Percentiles rank a stretch among this genome's conserved stretches.
Conservation (phyloP, 2,888 invertebrate genomes). For the Philonicus albiceps region DNA sequence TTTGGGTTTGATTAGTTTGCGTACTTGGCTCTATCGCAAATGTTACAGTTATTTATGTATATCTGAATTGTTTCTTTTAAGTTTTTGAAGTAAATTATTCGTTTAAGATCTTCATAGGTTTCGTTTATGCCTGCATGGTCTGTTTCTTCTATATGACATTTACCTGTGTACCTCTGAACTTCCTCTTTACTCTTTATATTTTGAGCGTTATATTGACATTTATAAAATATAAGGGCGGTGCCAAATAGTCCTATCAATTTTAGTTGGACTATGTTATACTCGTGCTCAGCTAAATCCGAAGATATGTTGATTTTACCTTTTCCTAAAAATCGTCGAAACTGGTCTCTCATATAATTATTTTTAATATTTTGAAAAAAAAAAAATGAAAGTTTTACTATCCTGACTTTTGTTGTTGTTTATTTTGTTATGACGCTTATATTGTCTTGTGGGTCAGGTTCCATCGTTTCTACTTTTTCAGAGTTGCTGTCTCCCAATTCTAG, state of each 20-base stretch:
- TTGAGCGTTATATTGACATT: neutral
- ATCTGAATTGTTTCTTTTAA: neutral
- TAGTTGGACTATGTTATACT: conserved; percentile 16
- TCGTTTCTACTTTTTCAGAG: neutral
- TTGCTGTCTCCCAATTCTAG: neutral
- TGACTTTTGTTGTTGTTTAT: neutral
- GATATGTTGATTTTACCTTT: neutral
- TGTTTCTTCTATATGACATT: neutral
- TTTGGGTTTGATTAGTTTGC: conserved; percentile 33
- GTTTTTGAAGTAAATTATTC: neutral
- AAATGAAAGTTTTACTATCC: neutral
- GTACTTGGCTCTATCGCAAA: conserved; percentile 16
- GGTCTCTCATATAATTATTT: neutral
- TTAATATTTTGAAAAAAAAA: neutral
- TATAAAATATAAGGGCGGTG: neutral
- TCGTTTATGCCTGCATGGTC: conserved; percentile 13
- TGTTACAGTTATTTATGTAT: conserved; percentile 20
- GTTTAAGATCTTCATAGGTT: conserved; percentile 24
- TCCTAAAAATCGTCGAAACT: neutral
- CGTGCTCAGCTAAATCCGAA: neutral
- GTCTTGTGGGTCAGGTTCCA: neutral
- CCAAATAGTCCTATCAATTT: conserved; percentile 8
- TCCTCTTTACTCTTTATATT: neutral
- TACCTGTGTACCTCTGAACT: neutral
- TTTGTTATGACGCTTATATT: neutral